Evolutionary conservation across 30 jellyfish, hydroid and myxozoan species (phyloP).

Genomic region (Sanderia malayensis): DNA sequence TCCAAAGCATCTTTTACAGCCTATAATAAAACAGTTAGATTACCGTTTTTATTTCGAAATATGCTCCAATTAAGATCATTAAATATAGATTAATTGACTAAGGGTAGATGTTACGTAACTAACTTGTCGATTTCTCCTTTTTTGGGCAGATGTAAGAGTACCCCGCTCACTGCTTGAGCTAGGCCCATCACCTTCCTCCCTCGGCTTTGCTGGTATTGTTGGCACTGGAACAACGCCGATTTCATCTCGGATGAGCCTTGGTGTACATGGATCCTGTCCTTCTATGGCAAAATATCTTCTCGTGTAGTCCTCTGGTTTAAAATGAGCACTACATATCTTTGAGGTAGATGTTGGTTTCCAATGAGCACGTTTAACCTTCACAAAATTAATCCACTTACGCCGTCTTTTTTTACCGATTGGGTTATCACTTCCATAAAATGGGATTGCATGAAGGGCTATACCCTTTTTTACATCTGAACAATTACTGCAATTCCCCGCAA

Average conservation of each 20-base stretch:
- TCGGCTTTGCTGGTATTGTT: conserved; percentile 15
- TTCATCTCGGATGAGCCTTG: conserved; percentile 14
- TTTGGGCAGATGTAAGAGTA: too few species aligned
- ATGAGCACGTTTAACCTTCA: background rate
- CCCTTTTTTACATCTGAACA: background rate
- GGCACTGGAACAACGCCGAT: conserved; percentile 4
- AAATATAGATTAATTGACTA: too few species aligned
- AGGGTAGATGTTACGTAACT: too few species aligned
- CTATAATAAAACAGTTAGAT: too few species aligned
- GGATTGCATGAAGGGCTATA: background rate
- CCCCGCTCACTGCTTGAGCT: too few species aligned
- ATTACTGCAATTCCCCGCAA: background rate
- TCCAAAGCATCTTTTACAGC: too few species aligned
- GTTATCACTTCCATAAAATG: background rate
- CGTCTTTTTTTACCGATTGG: background rate
- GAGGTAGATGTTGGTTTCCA: conserved; percentile 15
- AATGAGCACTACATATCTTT: conserved; percentile 9
- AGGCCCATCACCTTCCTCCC: too few species aligned
- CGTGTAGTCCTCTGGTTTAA: conserved; percentile 22
- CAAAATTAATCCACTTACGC: background rate
- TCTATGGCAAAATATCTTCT: conserved; percentile 1
- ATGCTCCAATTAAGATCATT: too few species aligned
- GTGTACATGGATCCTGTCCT: conserved; percentile 9
- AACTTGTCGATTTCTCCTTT: too few species aligned
- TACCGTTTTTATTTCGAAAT: too few species aligned